These are phyloP conservation scores for Homarus gammarus DNA, from an alignment of 2,888 invertebrate species.

Conservation along the genomic window DNA sequence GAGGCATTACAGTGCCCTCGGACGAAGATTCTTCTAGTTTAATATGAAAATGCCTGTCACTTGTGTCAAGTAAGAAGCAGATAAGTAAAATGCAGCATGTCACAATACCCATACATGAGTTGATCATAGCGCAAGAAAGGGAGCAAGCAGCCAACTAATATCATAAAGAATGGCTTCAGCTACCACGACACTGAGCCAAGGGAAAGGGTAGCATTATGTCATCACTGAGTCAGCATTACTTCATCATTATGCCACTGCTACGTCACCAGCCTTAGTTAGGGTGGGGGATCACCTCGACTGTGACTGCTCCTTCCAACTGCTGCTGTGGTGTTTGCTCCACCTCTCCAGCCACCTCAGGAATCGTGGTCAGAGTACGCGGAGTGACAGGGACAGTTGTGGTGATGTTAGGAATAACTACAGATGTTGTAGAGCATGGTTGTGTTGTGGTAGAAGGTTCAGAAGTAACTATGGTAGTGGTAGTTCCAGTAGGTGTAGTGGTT, in stretches of 20 bases:
- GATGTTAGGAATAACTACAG: neutral
- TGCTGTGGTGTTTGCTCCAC: slow-evolving; percentile 25
- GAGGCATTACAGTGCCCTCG: neutral
- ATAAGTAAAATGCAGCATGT: slow-evolving; percentile 7
- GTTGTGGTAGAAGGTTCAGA: neutral
- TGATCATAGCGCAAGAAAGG: slow-evolving; percentile 23
- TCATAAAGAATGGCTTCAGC: slow-evolving; percentile 32
- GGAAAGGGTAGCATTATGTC: slow-evolving; percentile 11
- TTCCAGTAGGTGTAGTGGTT: neutral
- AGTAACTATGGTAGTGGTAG: slow-evolving; percentile 19
- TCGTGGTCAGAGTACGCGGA: neutral
- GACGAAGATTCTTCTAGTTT: slow-evolving; percentile 14
- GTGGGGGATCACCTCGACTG: slow-evolving; percentile 51
- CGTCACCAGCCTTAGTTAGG: slow-evolving; percentile 10
- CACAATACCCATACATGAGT: slow-evolving; percentile 14
- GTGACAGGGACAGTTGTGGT: slow-evolving; percentile 18
- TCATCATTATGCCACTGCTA: slow-evolving; percentile 34
- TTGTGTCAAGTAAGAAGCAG: slow-evolving; percentile 8
- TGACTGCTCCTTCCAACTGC: slow-evolving; percentile 17
- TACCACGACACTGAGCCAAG: slow-evolving; percentile 41
- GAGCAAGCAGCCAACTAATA: slow-evolving; percentile 46
- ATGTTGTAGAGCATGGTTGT: neutral
- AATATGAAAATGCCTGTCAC: slow-evolving; percentile 21
- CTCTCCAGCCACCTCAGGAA: slow-evolving; percentile 28
- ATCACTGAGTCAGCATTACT: neutral